Percentiles rank a stretch among this genome's conserved stretches.
These are phyloP conservation scores for Ctenochaetus hawaiiensis DNA, from an alignment of 2,797 vertebrate genomes.

Conservation along the genomic window DNA sequence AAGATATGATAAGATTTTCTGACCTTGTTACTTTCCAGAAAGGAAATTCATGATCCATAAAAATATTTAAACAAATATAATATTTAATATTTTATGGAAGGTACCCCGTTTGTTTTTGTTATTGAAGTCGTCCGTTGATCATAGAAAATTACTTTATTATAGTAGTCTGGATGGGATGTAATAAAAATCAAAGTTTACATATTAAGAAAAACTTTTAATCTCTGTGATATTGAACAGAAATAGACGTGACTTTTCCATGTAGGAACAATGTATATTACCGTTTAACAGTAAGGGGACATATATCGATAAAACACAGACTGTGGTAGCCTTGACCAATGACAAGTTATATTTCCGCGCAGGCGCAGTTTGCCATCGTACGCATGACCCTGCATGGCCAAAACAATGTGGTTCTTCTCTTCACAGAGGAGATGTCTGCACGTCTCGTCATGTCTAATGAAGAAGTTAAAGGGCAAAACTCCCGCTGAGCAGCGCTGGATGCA, in stretches of 20 bases:
- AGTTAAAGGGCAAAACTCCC: conserved; percentile 76
- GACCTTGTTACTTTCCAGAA: no score
- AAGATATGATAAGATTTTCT: no score
- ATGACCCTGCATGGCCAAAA: background rate
- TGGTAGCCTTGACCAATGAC: conserved; percentile 34
- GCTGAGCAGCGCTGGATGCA: conserved; percentile 89
- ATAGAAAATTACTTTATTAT: no score
- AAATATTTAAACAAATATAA: no score
- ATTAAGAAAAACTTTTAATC: no score
- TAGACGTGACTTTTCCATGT: background rate
- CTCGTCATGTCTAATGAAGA: conserved; percentile 67
- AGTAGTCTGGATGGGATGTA: no score
- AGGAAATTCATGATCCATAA: no score
- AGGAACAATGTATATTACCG: conserved; percentile 40
- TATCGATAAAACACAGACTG: conserved; percentile 1
- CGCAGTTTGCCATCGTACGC: background rate
- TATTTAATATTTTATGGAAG: no score
- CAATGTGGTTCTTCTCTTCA: conserved; percentile 30
- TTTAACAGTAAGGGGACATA: conserved; percentile 16
- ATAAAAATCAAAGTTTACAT: no score
- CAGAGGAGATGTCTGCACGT: conserved; percentile 80
- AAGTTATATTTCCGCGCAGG: conserved; percentile 28
- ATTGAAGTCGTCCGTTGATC: no score
- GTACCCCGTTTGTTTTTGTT: no score
- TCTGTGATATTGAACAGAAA: background rate